phyloP scores from a whole-genome alignment of 2,113 vertebrate species.

The Neotoma lepida region DNA sequence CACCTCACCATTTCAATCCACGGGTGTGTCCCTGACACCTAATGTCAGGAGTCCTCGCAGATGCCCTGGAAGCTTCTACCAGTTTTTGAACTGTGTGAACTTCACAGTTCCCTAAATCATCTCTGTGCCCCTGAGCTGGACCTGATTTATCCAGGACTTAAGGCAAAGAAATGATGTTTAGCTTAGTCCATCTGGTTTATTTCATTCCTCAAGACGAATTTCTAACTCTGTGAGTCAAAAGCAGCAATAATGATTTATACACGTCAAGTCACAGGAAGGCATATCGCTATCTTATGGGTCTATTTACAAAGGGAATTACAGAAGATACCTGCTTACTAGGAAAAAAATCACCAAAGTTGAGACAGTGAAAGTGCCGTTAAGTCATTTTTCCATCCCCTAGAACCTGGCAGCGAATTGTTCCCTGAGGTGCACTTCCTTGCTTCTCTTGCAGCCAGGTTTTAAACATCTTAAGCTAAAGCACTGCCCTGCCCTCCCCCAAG shows the following conservation, averaged over 20 bases:
- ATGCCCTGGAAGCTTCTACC: neutral
- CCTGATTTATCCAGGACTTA: conserved; percentile 4
- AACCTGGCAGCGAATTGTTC: conserved; percentile 77
- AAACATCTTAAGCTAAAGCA: conserved; percentile 78
- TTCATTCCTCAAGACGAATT: conserved; percentile 28
- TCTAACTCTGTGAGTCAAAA: conserved; percentile 44
- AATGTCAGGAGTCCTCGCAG: conserved; percentile 16
- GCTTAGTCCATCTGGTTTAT: neutral
- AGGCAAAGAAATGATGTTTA: conserved; percentile 25
- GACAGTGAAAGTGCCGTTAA: conserved; percentile 76
- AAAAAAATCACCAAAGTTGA: conserved; percentile 70
- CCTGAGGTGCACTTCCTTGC: conserved; percentile 69
- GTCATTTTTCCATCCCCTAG: conserved; percentile 76
- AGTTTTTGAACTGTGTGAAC: neutral
- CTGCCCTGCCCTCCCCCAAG: conserved; percentile 56
- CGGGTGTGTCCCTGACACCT: neutral
- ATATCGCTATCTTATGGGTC: conserved; percentile 69
- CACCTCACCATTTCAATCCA: neutral
- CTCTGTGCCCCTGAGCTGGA: neutral
- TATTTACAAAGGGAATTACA: conserved; percentile 76
- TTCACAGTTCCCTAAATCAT: neutral
- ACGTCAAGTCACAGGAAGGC: conserved; percentile 57
- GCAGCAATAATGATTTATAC: conserved; percentile 40
- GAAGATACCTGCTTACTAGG: conserved; percentile 69
- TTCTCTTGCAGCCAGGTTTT: conserved; percentile 79